phyloP scores from a whole-genome alignment of 2,797 vertebrate genomes.

The Myotis vivesi region DNA sequence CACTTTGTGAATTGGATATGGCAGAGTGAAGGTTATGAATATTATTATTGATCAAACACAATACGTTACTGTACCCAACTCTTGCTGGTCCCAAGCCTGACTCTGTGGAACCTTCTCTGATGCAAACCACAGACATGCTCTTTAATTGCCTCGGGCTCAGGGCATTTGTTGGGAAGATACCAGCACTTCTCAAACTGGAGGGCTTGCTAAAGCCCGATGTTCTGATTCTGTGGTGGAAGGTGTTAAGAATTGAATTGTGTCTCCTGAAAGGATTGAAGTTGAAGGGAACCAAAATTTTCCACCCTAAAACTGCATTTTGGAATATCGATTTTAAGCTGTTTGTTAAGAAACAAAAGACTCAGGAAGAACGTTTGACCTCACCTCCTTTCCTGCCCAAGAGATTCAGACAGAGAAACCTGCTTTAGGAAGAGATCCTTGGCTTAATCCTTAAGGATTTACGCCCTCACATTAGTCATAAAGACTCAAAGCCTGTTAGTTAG shows the following conservation, averaged over 20 bases:
- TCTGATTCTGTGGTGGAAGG: not conserved
- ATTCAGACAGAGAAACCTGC: not conserved
- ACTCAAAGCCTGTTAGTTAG: not conserved
- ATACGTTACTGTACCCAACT: not conserved
- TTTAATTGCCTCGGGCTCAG: accelerated
- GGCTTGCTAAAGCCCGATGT: not conserved
- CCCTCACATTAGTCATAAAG: not conserved
- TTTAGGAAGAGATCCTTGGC: not conserved
- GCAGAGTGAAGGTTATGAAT: not conserved
- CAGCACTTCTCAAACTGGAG: not conserved
- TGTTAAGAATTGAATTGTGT: not conserved
- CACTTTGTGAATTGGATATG: not conserved
- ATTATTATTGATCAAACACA: not conserved
- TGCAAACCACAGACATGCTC: not conserved
- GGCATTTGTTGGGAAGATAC: not conserved
- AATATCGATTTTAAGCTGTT: not conserved
- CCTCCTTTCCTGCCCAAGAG: not conserved
- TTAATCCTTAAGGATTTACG: not conserved
- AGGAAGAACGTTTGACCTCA: not conserved
- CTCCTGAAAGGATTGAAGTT: not conserved
- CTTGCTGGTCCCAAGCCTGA: not conserved
- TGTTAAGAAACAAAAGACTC: not conserved
- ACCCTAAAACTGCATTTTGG: not conserved
- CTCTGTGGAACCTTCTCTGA: not conserved
- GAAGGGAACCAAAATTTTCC: not conserved